A percentile compares a stretch with the other conserved stretches of the same genome.
Conservation (phyloP, 2,888 invertebrate genomes). For the Mimas tiliae region DNA sequence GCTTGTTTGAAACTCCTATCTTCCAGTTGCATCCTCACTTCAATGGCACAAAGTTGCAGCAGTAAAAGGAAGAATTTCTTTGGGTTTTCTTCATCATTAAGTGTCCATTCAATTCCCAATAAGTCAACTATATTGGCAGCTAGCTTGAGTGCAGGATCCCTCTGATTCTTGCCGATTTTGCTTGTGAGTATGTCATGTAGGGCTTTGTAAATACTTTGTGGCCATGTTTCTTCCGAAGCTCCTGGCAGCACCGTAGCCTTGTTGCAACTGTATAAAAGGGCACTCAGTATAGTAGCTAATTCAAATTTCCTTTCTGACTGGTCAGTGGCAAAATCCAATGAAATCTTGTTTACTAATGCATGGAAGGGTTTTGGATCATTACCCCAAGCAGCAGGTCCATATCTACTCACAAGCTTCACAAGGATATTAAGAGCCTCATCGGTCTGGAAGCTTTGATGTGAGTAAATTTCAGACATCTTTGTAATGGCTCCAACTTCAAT, state of each 20-base stretch:
- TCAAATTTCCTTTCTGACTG: conserved; percentile 96
- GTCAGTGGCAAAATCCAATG: conserved; percentile 94
- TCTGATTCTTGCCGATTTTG: conserved; percentile 93
- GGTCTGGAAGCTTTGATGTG: conserved; percentile 94
- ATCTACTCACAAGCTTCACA: conserved; percentile 89
- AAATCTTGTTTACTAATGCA: conserved; percentile 91
- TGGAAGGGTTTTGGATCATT: conserved; percentile 92
- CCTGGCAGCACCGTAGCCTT: conserved; percentile 87
- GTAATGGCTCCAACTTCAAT: conserved; percentile 91
- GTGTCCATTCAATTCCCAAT: conserved; percentile 93
- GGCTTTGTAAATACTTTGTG: conserved; percentile 91
- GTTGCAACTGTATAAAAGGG: conserved; percentile 89
- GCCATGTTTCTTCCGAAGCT: conserved; percentile 91
- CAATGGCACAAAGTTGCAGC: conserved; percentile 94
- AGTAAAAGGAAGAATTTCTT: conserved; percentile 93
- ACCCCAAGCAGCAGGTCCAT: conserved; percentile 91
- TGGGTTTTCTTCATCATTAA: conserved; percentile 91
- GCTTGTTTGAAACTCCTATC: conserved; percentile 93
- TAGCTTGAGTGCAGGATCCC: conserved; percentile 94
- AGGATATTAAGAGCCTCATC: conserved; percentile 94
- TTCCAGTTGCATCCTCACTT: conserved; percentile 97
- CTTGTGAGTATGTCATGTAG: conserved; percentile 93
- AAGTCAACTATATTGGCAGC: conserved; percentile 92
- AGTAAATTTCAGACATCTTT: conserved; percentile 94
- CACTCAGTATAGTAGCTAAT: conserved; percentile 91